These are phyloP conservation scores for Tyrannus savana DNA, from an alignment of 2,113 vertebrate species.

Conservation along the genomic window DNA sequence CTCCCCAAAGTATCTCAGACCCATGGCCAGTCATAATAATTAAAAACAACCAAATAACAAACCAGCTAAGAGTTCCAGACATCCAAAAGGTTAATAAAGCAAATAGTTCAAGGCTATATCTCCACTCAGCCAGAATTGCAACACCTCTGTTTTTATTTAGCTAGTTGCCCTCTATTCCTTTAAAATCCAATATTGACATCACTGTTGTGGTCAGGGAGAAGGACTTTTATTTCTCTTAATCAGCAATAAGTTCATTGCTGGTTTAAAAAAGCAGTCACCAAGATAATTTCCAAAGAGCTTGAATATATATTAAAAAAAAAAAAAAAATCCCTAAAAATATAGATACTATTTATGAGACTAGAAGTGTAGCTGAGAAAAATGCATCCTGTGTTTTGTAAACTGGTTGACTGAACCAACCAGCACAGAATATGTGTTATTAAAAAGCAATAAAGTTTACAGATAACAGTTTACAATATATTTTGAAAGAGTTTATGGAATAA, in stretches of 20 bases:
- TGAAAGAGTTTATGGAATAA: background rate
- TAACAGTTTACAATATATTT: background rate
- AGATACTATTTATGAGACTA: background rate
- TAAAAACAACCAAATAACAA: background rate
- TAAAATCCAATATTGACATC: background rate
- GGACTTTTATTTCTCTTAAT: background rate
- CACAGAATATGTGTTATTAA: slow-evolving; percentile 15
- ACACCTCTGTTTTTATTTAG: background rate
- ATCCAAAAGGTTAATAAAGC: background rate
- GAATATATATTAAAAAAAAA: background rate
- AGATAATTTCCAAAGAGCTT: background rate
- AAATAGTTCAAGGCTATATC: background rate
- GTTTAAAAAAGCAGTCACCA: background rate
- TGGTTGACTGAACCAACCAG: background rate
- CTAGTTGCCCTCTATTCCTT: background rate
- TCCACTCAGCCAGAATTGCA: background rate
- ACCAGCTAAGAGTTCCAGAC: background rate
- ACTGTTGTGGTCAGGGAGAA: background rate
- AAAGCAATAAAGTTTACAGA: slow-evolving; percentile 13
- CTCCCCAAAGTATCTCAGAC: background rate
- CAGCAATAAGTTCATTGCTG: background rate
- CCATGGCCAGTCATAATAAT: background rate
- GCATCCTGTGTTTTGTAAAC: background rate
- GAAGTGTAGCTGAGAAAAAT: background rate
- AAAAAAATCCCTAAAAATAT: background rate